Conservation (phyloP, 2,797 vertebrate species). For the Hyperoplus lanceolatus region DNA sequence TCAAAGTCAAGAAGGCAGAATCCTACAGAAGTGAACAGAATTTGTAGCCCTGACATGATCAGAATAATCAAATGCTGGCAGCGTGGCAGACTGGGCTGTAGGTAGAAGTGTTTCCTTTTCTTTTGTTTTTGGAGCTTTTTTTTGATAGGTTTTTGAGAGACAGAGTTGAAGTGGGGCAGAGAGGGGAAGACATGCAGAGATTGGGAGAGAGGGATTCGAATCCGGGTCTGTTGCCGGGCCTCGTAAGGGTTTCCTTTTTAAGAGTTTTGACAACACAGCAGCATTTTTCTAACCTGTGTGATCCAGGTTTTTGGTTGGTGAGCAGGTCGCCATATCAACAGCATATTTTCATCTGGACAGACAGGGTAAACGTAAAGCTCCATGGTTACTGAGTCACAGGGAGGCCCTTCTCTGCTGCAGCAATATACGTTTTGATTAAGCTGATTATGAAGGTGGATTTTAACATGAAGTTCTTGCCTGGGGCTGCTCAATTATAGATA, state of each 20-base stretch:
- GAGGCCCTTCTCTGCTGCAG: constrained; percentile 22
- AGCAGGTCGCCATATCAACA: constrained; percentile 20
- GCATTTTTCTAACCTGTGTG: constrained; percentile 1
- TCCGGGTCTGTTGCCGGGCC: no score
- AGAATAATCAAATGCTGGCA: constrained; percentile 5
- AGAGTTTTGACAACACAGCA: constrained; percentile 21
- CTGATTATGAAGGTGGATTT: constrained; percentile 31
- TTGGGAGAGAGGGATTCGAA: no score
- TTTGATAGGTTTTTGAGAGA: no score
- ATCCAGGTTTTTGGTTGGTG: constrained; percentile 33
- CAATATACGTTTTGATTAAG: constrained; percentile 24
- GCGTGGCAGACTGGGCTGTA: constrained; percentile 18
- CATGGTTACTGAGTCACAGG: constrained; percentile 6
- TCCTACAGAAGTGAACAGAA: background rate
- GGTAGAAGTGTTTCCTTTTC: constrained; percentile 1
- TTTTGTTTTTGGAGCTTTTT: no score
- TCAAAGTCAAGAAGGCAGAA: background rate
- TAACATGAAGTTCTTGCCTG: constrained; percentile 3
- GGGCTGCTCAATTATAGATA: constrained; percentile 16
- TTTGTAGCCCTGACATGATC: background rate
- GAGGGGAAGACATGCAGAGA: no score
- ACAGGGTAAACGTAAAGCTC: constrained; percentile 41
- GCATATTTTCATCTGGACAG: constrained; percentile 43
- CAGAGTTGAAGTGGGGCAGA: no score
- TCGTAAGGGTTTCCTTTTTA: background rate